Evolutionary conservation across 2,113 vertebrate species (phyloP).

Genomic region (Chionis minor): DNA sequence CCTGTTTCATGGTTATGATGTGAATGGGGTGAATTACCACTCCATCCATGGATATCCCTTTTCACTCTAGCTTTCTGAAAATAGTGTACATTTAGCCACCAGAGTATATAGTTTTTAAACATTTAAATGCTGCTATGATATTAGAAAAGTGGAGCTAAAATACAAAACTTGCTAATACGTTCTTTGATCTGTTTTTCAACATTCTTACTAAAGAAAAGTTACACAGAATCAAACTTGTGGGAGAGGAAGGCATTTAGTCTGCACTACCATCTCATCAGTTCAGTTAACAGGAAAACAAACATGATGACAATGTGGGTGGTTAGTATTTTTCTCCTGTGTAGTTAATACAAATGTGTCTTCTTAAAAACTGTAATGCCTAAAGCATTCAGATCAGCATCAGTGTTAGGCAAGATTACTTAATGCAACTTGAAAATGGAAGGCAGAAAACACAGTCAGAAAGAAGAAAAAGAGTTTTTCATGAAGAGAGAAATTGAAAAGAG

Average conservation of each 20-base stretch:
- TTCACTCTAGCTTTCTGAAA: neutral
- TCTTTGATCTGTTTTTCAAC: neutral
- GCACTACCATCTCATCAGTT: neutral
- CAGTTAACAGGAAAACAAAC: constrained; percentile 12
- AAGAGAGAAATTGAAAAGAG: neutral
- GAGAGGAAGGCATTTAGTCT: neutral
- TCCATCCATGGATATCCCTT: fast-evolving
- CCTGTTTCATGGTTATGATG: neutral
- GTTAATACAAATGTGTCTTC: neutral
- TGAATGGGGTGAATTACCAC: neutral
- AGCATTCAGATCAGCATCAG: neutral
- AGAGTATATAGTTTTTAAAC: neutral
- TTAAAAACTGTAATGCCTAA: neutral
- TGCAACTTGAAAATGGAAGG: neutral
- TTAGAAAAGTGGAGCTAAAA: neutral
- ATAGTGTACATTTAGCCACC: fast-evolving
- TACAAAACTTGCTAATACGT: neutral
- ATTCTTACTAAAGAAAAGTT: neutral
- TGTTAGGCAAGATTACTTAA: neutral
- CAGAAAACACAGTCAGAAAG: neutral
- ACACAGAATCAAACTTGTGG: neutral
- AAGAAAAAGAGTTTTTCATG: neutral
- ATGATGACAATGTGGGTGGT: neutral
- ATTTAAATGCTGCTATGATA: neutral
- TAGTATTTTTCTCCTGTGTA: neutral